These are phyloP conservation scores for rat (Rattus norvegicus) DNA, from an alignment of 2,113 vertebrate species.

Conservation along the genomic window GRCr8 NC_086023.1:87824001-87824500, in stretches of 20 bases:
- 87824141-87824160: neutral
- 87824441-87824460: neutral
- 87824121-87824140: neutral
- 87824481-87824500: neutral
- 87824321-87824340: neutral
- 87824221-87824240: neutral
- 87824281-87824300: neutral
- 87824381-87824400: neutral
- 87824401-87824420: neutral
- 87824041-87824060: neutral
- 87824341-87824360: neutral
- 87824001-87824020: neutral
- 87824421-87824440: neutral
- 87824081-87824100: neutral
- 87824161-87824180: neutral
- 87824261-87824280: neutral
- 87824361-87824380: neutral
- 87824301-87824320: neutral
- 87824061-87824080: neutral
- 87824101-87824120: neutral
- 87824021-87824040: neutral
- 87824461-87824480: neutral
- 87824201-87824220: neutral
- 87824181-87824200: neutral
- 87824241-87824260: neutral